Evolutionary conservation across 30 jellyfish, hydroid and myxozoan genomes (phyloP), one percentile per base, ranked within the genome.

Genomic region (Aurelia sp.): DNA sequence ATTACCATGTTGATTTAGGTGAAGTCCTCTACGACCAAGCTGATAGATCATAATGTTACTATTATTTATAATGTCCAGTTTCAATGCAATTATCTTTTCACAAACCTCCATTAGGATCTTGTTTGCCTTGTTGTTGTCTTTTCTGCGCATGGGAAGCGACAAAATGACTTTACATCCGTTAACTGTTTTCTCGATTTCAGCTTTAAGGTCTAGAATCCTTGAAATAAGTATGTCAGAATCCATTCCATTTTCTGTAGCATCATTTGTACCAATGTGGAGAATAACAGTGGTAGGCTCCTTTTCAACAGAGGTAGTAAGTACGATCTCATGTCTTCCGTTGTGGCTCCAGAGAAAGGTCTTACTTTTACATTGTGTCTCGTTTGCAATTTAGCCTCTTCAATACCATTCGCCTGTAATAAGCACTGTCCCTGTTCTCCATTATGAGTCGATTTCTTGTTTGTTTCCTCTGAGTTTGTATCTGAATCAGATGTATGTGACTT

Each of bases 341-440:
- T n/a, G 59, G 78, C 78, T 7, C 78, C 62, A 15, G 60, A 65
- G 58, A 67, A 68, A 20, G 78, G 60, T 35, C 78, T 68, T 68
- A 31, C 22, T 30, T 68, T 35, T 20, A 23, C 79, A 0, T 15
- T 37, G 61, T 8, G 20, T 69, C 31, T 69, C 50, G 30, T 69
- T 69, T 33, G 79, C 79, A 69, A 69, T 69, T 44, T 69, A 18
- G 65, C 30, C 31, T 69, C 79, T 8, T 69, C 61, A 31, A 69
- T 69, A 69, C 79, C 63, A 21, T 4, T 69, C 79, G 51, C 79
- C 60, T 19, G 62, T 20, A 13, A 69, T 33, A 44, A 69, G 65
- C 61, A 13, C 79, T 19, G 79, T 69, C 61, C 79, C 65, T 22
- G n/a, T 23, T 22, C 47, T 20, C 76, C 51, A 40, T 40, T 40